Percentiles rank a stretch among this genome's conserved stretches.
These are phyloP conservation scores for Acleris cristana DNA, from an alignment of 2,888 invertebrate genomes.

Conservation along the genomic window DNA sequence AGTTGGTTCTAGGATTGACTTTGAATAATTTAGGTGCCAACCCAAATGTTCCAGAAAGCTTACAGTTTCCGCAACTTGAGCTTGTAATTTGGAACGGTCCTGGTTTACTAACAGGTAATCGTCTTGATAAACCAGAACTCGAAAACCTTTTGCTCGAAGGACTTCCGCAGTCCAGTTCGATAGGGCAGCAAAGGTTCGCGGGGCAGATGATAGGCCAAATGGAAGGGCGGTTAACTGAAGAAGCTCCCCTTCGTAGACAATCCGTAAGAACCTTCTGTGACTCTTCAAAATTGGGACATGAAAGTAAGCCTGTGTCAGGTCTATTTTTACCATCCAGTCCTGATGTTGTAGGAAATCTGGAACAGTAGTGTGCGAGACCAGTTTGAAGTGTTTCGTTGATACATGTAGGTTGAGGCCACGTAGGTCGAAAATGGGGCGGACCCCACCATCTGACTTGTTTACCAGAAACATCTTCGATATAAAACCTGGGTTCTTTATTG, in stretches of 20 bases:
- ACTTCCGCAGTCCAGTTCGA: conserved; percentile 18
- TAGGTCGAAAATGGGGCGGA: conserved; percentile 44
- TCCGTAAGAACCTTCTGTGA: background rate
- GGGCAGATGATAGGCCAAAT: conserved; percentile 7
- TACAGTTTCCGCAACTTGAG: background rate
- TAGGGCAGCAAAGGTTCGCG: background rate
- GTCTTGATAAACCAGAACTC: conserved; percentile 16
- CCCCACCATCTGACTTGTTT: conserved; percentile 41
- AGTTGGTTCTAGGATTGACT: conserved; percentile 3
- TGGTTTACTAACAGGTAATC: conserved; percentile 13
- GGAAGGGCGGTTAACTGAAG: background rate
- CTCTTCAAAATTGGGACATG: conserved; percentile 5
- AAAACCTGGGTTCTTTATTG: conserved; percentile 27
- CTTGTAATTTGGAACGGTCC: background rate
- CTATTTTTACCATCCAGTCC: conserved; percentile 25
- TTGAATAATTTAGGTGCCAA: conserved; percentile 12
- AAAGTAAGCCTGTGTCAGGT: conserved; percentile 26
- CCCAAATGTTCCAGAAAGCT: conserved; percentile 14
- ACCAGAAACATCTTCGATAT: conserved; percentile 42
- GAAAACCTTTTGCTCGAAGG: background rate
- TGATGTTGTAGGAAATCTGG: conserved; percentile 40
- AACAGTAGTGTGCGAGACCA: conserved; percentile 39
- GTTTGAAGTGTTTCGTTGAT: conserved; percentile 38
- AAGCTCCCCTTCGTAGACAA: background rate
- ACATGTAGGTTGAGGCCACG: conserved; percentile 40